Conservation (phyloP, 2,797 vertebrate species). For the Orientallactaga sibirica region DNA sequence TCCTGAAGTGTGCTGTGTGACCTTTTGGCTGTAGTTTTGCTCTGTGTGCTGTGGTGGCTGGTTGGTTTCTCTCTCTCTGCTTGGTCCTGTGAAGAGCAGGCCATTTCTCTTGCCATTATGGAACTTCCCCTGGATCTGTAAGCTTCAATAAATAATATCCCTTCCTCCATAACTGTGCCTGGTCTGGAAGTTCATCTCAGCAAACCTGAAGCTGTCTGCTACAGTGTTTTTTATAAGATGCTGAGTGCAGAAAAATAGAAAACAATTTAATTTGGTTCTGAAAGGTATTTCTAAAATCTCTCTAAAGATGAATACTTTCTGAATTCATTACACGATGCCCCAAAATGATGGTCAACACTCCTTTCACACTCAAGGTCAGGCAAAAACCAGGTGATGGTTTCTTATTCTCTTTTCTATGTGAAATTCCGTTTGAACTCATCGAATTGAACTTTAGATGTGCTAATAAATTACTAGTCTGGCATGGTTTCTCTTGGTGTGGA, state of each 20-base stretch:
- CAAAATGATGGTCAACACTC: slow-evolving; percentile 67
- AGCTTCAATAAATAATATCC: too few species aligned
- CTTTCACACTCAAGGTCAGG: slow-evolving; percentile 77
- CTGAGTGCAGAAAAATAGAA: slow-evolving; percentile 61
- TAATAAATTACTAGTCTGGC: slow-evolving; percentile 67
- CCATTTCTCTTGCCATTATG: too few species aligned
- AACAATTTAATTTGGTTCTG: slow-evolving; percentile 72
- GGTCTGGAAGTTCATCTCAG: too few species aligned
- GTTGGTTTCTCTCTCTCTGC: too few species aligned
- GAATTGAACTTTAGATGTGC: slow-evolving; percentile 73
- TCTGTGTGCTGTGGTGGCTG: too few species aligned
- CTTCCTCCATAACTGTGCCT: too few species aligned
- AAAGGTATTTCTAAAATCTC: slow-evolving; percentile 57
- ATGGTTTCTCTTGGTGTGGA: slow-evolving; percentile 40
- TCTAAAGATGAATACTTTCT: slow-evolving; percentile 80
- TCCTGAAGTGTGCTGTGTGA: too few species aligned
- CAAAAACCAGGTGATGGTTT: slow-evolving; percentile 62
- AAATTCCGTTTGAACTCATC: slow-evolving; percentile 78
- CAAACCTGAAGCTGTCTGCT: too few species aligned
- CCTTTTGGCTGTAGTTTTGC: too few species aligned
- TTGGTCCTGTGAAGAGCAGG: too few species aligned
- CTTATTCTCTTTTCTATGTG: slow-evolving; percentile 66
- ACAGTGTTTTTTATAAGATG: too few species aligned
- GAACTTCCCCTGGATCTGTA: too few species aligned
- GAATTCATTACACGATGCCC: slow-evolving; percentile 68